These are phyloP conservation scores for Pandemis corylana DNA, from an alignment of 2,888 invertebrate species.

Conservation along the genomic window DNA sequence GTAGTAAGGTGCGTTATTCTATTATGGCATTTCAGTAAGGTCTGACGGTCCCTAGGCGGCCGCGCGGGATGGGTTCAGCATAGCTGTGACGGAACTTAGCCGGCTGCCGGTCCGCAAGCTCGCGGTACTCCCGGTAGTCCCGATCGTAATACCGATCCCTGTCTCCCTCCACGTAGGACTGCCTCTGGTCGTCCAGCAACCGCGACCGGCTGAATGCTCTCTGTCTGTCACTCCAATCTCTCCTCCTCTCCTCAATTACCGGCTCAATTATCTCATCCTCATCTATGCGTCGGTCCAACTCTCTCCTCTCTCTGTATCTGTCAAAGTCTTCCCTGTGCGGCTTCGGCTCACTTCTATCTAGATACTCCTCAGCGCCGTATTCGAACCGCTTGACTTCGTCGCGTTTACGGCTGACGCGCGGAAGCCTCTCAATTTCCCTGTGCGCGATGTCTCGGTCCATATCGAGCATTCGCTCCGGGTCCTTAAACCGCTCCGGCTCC, in stretches of 20 bases:
- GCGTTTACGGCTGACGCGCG: slow-evolving; percentile 76
- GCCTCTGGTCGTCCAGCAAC: slow-evolving; percentile 75
- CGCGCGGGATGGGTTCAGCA: slow-evolving; percentile 86
- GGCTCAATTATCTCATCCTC: slow-evolving; percentile 80
- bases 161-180: slow-evolving; percentile 75
- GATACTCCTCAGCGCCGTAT: slow-evolving; percentile 76
- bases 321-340: slow-evolving; percentile 74
- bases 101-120: slow-evolving; percentile 73
- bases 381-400: slow-evolving; percentile 77
- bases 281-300: slow-evolving; percentile 75
- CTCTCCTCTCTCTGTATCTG: slow-evolving; percentile 73
- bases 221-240: slow-evolving; percentile 78
- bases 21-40: slow-evolving; percentile 83
- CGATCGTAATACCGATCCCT: slow-evolving; percentile 76
- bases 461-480: slow-evolving; percentile 69
- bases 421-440: slow-evolving; percentile 76
- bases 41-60: slow-evolving; percentile 78
- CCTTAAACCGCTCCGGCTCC: slow-evolving; percentile 71
- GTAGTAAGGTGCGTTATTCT: slow-evolving; percentile 56
- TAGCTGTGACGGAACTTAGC: slow-evolving; percentile 87
- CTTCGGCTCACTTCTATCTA: slow-evolving; percentile 74
- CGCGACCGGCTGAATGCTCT: slow-evolving; percentile 80
- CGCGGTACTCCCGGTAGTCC: slow-evolving; percentile 76
- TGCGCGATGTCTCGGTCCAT: slow-evolving; percentile 63
- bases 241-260: slow-evolving; percentile 72